These are phyloP conservation scores for Phenacoccus solenopsis DNA, from an alignment of 1,140 invertebrate species.

Conservation along the genomic window DNA sequence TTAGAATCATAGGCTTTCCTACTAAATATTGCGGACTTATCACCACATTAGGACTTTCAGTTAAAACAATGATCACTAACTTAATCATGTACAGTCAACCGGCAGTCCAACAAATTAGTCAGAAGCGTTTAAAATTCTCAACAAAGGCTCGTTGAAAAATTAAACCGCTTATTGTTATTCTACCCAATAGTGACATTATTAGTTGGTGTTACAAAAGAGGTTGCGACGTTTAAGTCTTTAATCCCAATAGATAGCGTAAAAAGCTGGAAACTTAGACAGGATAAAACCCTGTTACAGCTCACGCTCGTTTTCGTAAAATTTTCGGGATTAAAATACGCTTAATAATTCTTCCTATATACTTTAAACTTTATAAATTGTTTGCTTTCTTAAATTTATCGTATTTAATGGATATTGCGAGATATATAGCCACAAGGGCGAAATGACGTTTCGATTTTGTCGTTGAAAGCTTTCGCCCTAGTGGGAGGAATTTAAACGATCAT, in stretches of 20 bases:
- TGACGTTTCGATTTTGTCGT: too few relatives aligned
- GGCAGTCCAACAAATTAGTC: neutral
- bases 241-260: neutral
- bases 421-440: neutral
- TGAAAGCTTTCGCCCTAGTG: too few relatives aligned
- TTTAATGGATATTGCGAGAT: neutral
- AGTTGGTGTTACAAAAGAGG: neutral
- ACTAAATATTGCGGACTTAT: too few relatives aligned
- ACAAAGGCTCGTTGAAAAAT: constrained; percentile 1
- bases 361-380: neutral
- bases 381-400: neutral
- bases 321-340: neutral
- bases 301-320: neutral
- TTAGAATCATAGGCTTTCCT: too few relatives aligned
- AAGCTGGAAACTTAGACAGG: neutral
- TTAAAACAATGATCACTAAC: too few relatives aligned
- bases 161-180: constrained; percentile 2
- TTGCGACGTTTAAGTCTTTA: neutral
- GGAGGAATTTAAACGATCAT: too few relatives aligned
- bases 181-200: constrained; percentile 2
- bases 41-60: too few relatives aligned
- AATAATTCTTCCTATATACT: neutral
- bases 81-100: too few relatives aligned
- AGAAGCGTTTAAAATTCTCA: neutral
- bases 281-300: neutral